Percentiles rank a stretch among this genome's conserved stretches.
These are phyloP conservation scores for Drosophila nebulosa DNA, from an alignment of 1,140 invertebrate species.

Conservation along the genomic window DNA sequence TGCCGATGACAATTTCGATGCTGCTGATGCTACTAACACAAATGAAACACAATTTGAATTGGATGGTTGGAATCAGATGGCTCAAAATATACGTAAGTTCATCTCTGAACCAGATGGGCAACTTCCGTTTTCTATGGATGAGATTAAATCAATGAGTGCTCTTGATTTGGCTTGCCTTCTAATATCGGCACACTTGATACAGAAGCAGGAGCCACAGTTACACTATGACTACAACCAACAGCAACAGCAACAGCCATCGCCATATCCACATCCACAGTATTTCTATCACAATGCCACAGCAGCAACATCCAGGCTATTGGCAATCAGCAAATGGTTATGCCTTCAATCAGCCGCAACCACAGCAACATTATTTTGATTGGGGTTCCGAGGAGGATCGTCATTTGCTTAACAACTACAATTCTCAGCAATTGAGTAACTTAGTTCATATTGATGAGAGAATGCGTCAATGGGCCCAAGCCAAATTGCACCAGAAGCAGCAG, in stretches of 20 bases:
- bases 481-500: background rate
- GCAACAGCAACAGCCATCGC: background rate
- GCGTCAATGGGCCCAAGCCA: background rate
- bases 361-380: background rate
- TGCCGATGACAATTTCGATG: too few relatives aligned
- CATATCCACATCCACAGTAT: background rate
- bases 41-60: background rate
- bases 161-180: background rate
- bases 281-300: too few relatives aligned
- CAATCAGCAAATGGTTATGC: too few relatives aligned
- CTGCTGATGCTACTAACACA: too few relatives aligned
- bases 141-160: background rate
- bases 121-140: background rate
- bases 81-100: background rate
- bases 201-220: background rate
- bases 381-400: background rate
- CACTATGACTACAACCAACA: background rate
- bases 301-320: too few relatives aligned
- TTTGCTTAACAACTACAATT: background rate
- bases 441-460: background rate
- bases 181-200: background rate
- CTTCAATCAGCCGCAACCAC: background rate
- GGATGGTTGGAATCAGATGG: background rate
- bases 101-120: background rate
- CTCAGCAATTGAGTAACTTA: background rate